Conservation (phyloP, 1,140 invertebrate species). For the Tetragnatha versicolor region DNA sequence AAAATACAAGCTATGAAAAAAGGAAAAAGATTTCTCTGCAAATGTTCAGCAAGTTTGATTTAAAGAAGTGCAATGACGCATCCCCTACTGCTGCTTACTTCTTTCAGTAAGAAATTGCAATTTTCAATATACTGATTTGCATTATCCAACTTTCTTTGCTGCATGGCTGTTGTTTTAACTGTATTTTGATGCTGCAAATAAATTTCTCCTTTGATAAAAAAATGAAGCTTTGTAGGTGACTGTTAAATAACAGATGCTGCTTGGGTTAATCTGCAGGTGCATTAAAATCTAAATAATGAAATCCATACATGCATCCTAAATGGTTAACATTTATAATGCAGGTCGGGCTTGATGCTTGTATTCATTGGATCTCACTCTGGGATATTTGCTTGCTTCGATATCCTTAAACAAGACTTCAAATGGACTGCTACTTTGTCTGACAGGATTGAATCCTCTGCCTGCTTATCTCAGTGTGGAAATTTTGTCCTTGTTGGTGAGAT, state of each 20-base stretch:
- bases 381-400: constrained; percentile 68
- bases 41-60: constrained; percentile 69
- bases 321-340: no score
- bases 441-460: constrained; percentile 70
- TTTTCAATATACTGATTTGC: no score
- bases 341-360: constrained; percentile 57
- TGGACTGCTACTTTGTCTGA: constrained; percentile 66
- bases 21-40: background rate
- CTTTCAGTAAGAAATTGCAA: constrained; percentile 64
- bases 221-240: no score
- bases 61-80: constrained; percentile 77
- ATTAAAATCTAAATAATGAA: no score
- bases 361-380: constrained; percentile 73
- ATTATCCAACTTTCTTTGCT: no score
- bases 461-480: constrained; percentile 63
- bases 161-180: no score
- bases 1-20: background rate
- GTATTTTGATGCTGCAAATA: no score
- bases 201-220: no score
- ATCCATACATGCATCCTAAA: no score
- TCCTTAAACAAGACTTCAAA: constrained; percentile 61
- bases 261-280: no score
- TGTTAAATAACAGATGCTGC: no score
- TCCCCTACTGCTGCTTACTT: constrained; percentile 69
- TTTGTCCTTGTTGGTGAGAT: constrained; percentile 64